Conservation (phyloP, 2,113 vertebrate genomes). For the Leucopternis melanops region DNA sequence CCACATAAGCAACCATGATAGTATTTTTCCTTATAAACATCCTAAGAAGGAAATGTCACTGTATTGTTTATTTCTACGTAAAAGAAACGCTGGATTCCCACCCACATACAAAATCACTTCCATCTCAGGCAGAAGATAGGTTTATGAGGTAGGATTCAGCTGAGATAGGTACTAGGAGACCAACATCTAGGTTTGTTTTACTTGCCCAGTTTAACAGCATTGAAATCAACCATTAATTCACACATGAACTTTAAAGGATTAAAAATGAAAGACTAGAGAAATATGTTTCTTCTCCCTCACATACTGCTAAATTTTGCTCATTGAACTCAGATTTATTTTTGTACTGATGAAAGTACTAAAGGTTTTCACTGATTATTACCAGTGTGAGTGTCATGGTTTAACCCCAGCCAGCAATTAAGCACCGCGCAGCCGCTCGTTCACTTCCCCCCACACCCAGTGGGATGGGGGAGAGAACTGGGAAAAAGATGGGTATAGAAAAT, state of each 20-base stretch:
- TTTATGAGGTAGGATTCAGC: not conserved
- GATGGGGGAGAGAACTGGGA: too few relatives aligned
- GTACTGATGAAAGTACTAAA: not conserved
- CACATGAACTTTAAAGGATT: not conserved
- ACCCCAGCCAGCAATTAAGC: too few relatives aligned
- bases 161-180: not conserved
- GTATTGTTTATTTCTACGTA: not conserved
- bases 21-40: not conserved
- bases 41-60: not conserved
- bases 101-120: not conserved
- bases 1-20: not conserved
- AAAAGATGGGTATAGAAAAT: too few relatives aligned
- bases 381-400: not conserved
- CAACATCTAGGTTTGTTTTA: not conserved
- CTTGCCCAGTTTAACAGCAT: not conserved
- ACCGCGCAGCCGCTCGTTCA: too few relatives aligned
- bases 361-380: not conserved
- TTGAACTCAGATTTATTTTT: not conserved
- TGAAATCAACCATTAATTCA: not conserved
- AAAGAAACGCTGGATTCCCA: not conserved
- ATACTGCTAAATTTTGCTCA: not conserved
- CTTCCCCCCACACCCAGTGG: too few relatives aligned
- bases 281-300: not conserved
- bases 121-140: not conserved
- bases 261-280: not conserved